Conservation (phyloP, 2,888 invertebrate species). For the Pheosia gnoma region DNA sequence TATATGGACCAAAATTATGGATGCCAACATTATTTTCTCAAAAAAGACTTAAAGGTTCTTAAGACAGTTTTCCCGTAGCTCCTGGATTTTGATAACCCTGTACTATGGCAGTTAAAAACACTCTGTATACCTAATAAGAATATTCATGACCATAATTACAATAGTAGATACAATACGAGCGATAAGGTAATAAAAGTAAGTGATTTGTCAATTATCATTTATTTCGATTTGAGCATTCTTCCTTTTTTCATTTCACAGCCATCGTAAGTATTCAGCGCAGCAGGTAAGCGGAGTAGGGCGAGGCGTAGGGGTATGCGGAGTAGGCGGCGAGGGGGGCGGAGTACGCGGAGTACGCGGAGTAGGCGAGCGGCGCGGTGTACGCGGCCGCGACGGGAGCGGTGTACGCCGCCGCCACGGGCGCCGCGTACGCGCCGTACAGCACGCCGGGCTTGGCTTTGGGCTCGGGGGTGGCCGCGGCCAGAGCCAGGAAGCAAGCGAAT, state of each 20-base stretch:
- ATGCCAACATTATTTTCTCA: no score
- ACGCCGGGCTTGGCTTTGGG: constrained; percentile 39
- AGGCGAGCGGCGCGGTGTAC: constrained; percentile 35
- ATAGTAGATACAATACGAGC: no score
- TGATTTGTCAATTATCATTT: no score
- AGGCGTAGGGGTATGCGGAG: constrained; percentile 49
- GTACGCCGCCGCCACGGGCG: constrained; percentile 46
- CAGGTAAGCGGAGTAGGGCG: constrained; percentile 54
- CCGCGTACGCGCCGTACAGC: constrained; percentile 49
- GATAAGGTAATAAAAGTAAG: no score
- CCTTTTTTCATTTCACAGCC: background rate
- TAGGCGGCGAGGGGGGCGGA: constrained; percentile 53
- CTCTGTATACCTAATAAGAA: no score
- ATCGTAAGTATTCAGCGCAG: constrained; percentile 35
- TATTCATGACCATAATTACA: no score
- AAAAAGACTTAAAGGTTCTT: no score
- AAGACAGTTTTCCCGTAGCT: no score
- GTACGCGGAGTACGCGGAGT: constrained; percentile 40
- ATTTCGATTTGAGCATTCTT: background rate
- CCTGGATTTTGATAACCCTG: no score
- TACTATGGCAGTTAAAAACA: no score
- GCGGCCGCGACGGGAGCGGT: constrained; percentile 36
- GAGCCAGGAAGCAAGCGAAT: constrained; percentile 56
- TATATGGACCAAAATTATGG: no score
- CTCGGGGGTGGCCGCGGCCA: constrained; percentile 49